Conservation (phyloP, 2,888 invertebrate species). For the Habrosyne pyritoides region DNA sequence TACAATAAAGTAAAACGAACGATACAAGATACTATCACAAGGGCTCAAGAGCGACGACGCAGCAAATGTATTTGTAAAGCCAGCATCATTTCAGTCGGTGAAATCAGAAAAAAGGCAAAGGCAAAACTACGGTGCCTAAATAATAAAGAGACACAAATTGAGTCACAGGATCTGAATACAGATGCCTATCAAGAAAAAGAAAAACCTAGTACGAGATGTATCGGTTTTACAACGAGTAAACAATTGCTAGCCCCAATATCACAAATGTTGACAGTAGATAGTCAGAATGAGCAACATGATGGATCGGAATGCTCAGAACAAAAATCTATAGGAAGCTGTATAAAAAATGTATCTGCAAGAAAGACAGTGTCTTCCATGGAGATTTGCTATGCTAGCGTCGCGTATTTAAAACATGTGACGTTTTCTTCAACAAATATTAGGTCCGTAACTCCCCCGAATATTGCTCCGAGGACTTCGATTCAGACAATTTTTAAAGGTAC, state of each 20-base stretch:
- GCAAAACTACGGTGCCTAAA: slow-evolving; percentile 1
- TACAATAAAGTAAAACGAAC: slow-evolving; percentile 63
- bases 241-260: background rate
- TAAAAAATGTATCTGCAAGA: slow-evolving; percentile 17
- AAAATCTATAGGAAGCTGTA: background rate
- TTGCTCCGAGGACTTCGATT: slow-evolving; percentile 41
- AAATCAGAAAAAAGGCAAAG: slow-evolving; percentile 38
- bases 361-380: slow-evolving; percentile 54
- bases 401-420: slow-evolving; percentile 43
- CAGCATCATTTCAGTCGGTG: slow-evolving; percentile 48
- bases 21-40: slow-evolving; percentile 44
- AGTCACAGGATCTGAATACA: background rate
- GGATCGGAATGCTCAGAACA: background rate
- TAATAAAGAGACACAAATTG: slow-evolving; percentile 36
- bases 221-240: background rate
- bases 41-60: slow-evolving; percentile 25
- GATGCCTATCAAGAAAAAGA: background rate
- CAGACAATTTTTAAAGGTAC: slow-evolving; percentile 67
- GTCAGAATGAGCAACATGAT: background rate
- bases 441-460: slow-evolving; percentile 28
- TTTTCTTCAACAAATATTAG: slow-evolving; percentile 51
- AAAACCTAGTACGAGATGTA: background rate
- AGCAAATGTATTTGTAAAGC: slow-evolving; percentile 28
- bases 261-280: background rate
- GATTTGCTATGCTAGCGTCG: slow-evolving; percentile 49